A percentile compares a stretch with the other conserved stretches of the same genome.
Conservation (phyloP, 1,140 invertebrate genomes). For the Planococcus citri region DNA sequence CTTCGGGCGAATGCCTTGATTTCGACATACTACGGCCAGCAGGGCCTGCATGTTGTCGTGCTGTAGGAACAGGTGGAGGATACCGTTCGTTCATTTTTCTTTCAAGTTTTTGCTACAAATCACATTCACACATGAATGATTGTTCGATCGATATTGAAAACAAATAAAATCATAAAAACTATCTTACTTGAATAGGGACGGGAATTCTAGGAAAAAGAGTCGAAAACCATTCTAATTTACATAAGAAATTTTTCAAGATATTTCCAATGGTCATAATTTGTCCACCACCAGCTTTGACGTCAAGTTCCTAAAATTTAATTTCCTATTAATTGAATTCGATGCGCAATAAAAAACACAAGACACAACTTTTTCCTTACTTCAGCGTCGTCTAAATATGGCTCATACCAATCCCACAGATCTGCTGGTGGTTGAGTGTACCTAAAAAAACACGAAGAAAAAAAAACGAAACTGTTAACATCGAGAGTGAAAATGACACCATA, state of each 20-base stretch:
- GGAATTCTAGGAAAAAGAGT: conserved; percentile 97
- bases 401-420: conserved; percentile 94
- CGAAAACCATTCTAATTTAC: conserved; percentile 95
- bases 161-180: background rate
- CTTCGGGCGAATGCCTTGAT: background rate
- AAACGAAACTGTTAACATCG: background rate
- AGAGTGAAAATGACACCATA: too few species aligned
- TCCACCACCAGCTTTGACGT: conserved; percentile 94
- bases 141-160: background rate
- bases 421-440: conserved; percentile 93
- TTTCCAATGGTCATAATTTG: conserved; percentile 88
- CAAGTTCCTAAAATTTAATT: conserved; percentile 54
- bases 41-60: conserved; percentile 22
- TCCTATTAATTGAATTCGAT: background rate
- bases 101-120: conserved; percentile 51
- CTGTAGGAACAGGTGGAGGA: conserved; percentile 36
- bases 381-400: conserved; percentile 87
- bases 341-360: conserved; percentile 8
- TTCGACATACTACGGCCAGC: background rate
- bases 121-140: background rate
- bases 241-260: conserved; percentile 83
- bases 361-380: conserved; percentile 43
- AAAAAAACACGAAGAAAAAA: conserved; percentile 28
- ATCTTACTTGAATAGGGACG: conserved; percentile 84
- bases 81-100: conserved; percentile 50